These are phyloP conservation scores for Elysia crispata DNA, from an alignment of 2,888 invertebrate species.

Conservation along the genomic window DNA sequence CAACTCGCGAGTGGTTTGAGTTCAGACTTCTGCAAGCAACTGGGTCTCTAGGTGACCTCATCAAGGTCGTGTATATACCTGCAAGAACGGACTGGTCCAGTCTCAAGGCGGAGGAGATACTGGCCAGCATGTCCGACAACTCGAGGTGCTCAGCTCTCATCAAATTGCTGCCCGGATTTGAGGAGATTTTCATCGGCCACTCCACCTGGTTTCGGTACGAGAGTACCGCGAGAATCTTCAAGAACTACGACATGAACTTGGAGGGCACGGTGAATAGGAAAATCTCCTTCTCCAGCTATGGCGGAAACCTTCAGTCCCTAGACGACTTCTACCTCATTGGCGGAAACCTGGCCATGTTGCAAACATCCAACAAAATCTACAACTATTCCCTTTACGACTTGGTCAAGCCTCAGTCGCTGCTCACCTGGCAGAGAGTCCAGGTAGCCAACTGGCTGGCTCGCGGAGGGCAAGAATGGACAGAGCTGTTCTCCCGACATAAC, in stretches of 20 bases:
- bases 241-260: conserved; percentile 73
- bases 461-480: conserved; percentile 72
- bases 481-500: conserved; percentile 66
- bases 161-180: conserved; percentile 72
- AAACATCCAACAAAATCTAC: conserved; percentile 75
- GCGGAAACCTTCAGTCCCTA: conserved; percentile 74
- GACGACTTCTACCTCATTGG: conserved; percentile 75
- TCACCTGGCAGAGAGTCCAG: conserved; percentile 75
- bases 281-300: conserved; percentile 75
- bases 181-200: conserved; percentile 75
- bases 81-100: no score
- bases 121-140: no score
- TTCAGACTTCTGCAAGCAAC: no score
- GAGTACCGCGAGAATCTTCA: conserved; percentile 73
- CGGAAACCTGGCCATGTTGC: conserved; percentile 72
- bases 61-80: no score
- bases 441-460: conserved; percentile 75
- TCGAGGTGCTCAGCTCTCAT: no score
- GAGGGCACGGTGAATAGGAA: conserved; percentile 60
- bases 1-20: no score
- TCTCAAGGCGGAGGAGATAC: no score
- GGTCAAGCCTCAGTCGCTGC: conserved; percentile 67
- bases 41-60: no score
- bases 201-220: conserved; percentile 75
- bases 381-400: conserved; percentile 67